A percentile compares a stretch with the other conserved stretches of the same genome.
Evolutionary conservation across 2,888 invertebrate genomes (phyloP).

Genomic region (Melanargia galathea): DNA sequence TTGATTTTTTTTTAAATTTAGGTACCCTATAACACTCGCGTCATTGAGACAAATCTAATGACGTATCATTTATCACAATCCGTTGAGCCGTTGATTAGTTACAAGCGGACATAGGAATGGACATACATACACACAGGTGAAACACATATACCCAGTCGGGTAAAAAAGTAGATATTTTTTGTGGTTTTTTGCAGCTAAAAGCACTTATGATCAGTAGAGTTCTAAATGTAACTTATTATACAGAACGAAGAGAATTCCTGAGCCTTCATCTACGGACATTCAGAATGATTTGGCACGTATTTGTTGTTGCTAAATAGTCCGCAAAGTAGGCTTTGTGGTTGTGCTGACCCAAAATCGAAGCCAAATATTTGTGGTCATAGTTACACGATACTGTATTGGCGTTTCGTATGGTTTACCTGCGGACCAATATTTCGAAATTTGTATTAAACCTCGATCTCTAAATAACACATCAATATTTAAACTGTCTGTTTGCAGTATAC

Average conservation of each 20-base stretch:
- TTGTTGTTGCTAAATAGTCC: conserved; percentile 8
- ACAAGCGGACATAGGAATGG: too few relatives aligned
- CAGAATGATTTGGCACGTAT: conserved; percentile 13
- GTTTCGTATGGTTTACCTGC: neutral
- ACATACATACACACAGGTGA: too few relatives aligned
- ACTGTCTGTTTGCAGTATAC: neutral
- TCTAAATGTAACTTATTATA: neutral
- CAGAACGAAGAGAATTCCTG: neutral
- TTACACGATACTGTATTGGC: conserved; percentile 4
- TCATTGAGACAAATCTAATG: too few relatives aligned
- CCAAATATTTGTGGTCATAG: conserved; percentile 12
- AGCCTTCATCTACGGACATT: neutral
- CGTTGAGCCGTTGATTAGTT: too few relatives aligned
- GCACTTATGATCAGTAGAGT: too few relatives aligned
- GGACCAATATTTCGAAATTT: neutral
- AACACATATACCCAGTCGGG: too few relatives aligned
- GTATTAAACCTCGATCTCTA: too few relatives aligned
- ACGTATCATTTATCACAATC: too few relatives aligned
- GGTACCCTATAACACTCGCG: too few relatives aligned
- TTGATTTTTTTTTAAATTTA: too few relatives aligned
- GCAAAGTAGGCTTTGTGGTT: conserved; percentile 14
- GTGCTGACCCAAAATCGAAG: conserved; percentile 10
- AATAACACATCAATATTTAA: neutral
- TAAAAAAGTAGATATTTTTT: too few relatives aligned
- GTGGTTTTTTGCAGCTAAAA: too few relatives aligned